Conservation (phyloP, 2,797 vertebrate species). For the Furcifer pardalis region DNA sequence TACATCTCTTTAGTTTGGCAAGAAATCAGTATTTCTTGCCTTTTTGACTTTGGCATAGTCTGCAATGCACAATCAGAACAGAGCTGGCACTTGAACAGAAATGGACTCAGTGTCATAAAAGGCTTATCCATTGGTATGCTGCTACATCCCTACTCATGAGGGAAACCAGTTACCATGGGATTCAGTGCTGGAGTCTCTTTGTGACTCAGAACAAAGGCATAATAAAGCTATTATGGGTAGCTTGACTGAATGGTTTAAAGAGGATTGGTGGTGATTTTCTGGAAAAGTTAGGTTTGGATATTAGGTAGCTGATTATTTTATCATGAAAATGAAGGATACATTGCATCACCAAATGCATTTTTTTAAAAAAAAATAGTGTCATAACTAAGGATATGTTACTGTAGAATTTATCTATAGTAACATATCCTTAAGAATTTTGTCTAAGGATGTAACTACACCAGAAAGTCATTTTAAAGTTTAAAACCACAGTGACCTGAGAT, state of each 20-base stretch:
- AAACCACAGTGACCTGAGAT: too few species aligned
- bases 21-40: not conserved
- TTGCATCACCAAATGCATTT: not conserved
- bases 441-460: not conserved
- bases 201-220: slow-evolving; percentile 43
- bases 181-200: slow-evolving; percentile 20
- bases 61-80: slow-evolving; percentile 14
- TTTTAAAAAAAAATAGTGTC: not conserved
- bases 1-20: not conserved
- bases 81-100: slow-evolving; percentile 6
- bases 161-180: slow-evolving; percentile 41
- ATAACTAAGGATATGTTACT: not conserved
- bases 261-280: slow-evolving; percentile 18
- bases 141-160: slow-evolving; percentile 13
- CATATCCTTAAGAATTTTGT: not conserved
- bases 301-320: slow-evolving; percentile 11
- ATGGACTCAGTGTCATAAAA: slow-evolving; percentile 10
- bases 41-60: slow-evolving; percentile 15
- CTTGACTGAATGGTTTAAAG: slow-evolving; percentile 28
- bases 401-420: not conserved
- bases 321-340: not conserved
- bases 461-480: too few species aligned
- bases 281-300: slow-evolving; percentile 34
- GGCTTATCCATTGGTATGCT: slow-evolving; percentile 36
- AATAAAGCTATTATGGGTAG: slow-evolving; percentile 31